Conservation (phyloP, 2,797 vertebrate species). For the Ibycter americanus region DNA sequence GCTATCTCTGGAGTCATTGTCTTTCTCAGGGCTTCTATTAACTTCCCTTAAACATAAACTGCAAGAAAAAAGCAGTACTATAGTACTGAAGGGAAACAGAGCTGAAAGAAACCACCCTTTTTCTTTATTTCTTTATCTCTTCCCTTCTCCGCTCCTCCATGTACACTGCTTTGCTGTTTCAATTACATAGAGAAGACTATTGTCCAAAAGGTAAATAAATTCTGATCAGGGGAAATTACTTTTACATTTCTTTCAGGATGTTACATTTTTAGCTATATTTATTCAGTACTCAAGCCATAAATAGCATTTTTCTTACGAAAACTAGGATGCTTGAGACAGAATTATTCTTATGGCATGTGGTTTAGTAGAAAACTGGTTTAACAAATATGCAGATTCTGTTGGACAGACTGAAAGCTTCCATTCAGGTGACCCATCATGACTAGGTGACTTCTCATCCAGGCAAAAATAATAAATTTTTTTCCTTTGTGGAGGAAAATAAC, state of each 20-base stretch:
- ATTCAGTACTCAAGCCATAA: background rate
- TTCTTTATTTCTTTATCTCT: background rate
- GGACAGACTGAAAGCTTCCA: background rate
- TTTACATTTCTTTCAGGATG: background rate
- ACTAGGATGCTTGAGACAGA: background rate
- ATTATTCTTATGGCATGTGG: background rate
- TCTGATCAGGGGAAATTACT: background rate
- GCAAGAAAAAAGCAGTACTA: background rate
- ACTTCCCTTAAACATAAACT: background rate
- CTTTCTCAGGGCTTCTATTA: background rate
- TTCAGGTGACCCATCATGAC: background rate
- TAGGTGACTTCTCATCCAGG: background rate
- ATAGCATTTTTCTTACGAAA: background rate
- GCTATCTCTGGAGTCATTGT: background rate
- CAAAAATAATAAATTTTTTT: background rate
- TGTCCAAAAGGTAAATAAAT: background rate
- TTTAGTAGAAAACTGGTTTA: background rate
- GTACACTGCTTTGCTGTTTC: background rate
- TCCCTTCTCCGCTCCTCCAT: background rate
- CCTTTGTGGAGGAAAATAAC: background rate
- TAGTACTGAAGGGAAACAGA: background rate
- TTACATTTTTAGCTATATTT: background rate
- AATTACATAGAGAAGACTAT: background rate
- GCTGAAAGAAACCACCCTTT: background rate
- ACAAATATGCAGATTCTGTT: background rate